Percentiles rank a stretch among this genome's conserved stretches.
Conservation (phyloP, 2,888 invertebrate genomes). For the Muschampia plurimacula region DNA sequence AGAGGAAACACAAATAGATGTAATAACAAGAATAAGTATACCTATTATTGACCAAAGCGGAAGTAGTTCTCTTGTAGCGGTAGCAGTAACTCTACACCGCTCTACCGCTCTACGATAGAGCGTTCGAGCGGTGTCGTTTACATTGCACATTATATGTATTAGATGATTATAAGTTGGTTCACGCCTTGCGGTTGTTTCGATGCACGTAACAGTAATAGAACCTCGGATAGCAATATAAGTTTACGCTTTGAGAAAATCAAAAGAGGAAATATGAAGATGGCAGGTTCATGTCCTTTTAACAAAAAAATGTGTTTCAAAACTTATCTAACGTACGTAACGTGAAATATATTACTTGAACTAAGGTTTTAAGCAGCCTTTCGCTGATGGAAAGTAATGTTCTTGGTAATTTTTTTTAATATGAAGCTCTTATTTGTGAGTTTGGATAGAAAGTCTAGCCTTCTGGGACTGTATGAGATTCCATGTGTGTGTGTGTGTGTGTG, state of each 20-base stretch:
- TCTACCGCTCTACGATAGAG: conserved; percentile 13
- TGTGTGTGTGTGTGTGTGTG: too few relatives aligned
- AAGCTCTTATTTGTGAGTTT: too few relatives aligned
- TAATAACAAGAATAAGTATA: conserved; percentile 11
- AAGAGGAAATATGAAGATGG: neutral
- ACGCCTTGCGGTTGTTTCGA: conserved; percentile 22
- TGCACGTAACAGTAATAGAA: conserved; percentile 7
- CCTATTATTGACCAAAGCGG: conserved; percentile 21
- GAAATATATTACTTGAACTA: neutral
- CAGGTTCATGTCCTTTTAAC: neutral
- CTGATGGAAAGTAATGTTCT: too few relatives aligned
- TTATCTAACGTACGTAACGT: too few relatives aligned
- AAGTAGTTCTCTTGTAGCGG: conserved; percentile 22
- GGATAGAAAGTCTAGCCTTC: too few relatives aligned
- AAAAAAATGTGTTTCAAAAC: neutral
- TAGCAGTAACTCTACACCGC: conserved; percentile 24
- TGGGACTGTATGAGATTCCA: too few relatives aligned
- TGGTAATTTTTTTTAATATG: too few relatives aligned
- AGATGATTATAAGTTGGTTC: conserved; percentile 26
- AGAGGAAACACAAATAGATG: neutral
- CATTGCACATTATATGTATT: conserved; percentile 14
- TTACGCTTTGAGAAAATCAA: neutral
- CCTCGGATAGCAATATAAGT: neutral
- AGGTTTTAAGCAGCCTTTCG: neutral
- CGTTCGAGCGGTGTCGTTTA: conserved; percentile 11